Evolutionary conservation across 1,140 invertebrate species (phyloP), one percentile per base, ranked within the genome.

Genomic region (Drosophila novamexicana): DNA sequence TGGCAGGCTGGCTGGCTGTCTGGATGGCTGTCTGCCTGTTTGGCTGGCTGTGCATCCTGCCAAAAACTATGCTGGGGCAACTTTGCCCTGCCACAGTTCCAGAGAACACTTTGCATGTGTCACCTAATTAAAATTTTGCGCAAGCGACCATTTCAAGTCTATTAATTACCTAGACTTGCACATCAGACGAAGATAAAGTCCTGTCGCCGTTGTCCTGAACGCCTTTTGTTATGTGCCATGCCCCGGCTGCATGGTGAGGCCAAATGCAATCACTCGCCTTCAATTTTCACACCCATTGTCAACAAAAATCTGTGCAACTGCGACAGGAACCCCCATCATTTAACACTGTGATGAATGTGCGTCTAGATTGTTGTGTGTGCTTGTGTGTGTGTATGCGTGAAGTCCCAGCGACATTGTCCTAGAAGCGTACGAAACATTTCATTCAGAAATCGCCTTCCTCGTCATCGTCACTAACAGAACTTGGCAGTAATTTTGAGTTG

Each of bases 281-380:
- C 84, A 88, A 88, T 88, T 88, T 88, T 88, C 84, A 89, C 84
- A 83, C 77, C 77, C 84, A 89, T 89, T 88, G 84, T 88, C 84
- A 89, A 88, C 84, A 88, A 89, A 88, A 88, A 89, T 88, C 80
- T 83, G 84, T 83, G 77, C 77, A 78, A 42, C 71, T 75, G 67
- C 73, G 53, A 71, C 73, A 62, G 72, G 59, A 61, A 39, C 32
- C 39, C 42, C 73, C 84, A 89, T 86, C 84, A 86, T 88, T 88
- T 80, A 71, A 63, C 62, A 58, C 62, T 18, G 54, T 88, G 79
- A 86, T 86, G 76, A 88, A 86, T 86, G 75, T 53, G 62, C 63
- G 64, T 52, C 49, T 39, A 49, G 22, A 36, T 58, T 45, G 32
- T 18, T 50, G 36, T 36, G 39, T 54, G 44, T 47, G 47, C 14